Base-by-base conservation (phyloP, 2,113 vertebrate genomes). In the human region DNA sequence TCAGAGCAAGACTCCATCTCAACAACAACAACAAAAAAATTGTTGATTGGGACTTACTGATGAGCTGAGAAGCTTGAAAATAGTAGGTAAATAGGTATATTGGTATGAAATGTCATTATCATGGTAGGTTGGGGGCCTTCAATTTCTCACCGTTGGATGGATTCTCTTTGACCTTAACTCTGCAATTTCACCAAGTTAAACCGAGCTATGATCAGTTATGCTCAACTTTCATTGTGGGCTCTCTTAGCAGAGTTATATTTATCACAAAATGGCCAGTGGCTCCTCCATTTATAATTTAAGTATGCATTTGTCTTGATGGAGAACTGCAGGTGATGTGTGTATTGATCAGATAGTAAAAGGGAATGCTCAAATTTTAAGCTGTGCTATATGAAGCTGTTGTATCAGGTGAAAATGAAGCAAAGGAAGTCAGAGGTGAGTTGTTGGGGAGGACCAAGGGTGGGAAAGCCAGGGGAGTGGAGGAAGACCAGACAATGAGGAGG, bases 231-330 rank as follows among this genome's bases (percentile, higher is more conserved):
- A 72, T 27, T 45, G 48, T 75, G 61, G 48, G 11, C 25, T 96
- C n/a, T 89, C 64, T 93, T 91, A 85, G 66, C 38, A 10, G 61
- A 89, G 18, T 96, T 73, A 61, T 43, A 35, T 50, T 78, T 94
- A 68, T n/a, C 27, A 25, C 72, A 92, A 96, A 91, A 90, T 89
- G 68, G 82, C 66, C 93, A 64, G 1, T 40, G 43, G 30, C 43
- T 78, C 16, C 38, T 48, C 20, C 66, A 68, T 55, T 90, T 68
- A 73, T 72, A 40, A 43, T 81, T 48, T 68, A 92, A 81, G 18
- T 87, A 38, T 88, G 23, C 76, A 20, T 86, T 90, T 72, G 81
- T 78, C 40, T 68, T 75, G 27, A 43, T 97, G 94, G 73, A 92
- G 72, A 87, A 76, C 30, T 64, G 38, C 68, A 50, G 30, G 20